phyloP scores from a whole-genome alignment of 2,888 invertebrate genomes.

The Tipula lateralis region DNA sequence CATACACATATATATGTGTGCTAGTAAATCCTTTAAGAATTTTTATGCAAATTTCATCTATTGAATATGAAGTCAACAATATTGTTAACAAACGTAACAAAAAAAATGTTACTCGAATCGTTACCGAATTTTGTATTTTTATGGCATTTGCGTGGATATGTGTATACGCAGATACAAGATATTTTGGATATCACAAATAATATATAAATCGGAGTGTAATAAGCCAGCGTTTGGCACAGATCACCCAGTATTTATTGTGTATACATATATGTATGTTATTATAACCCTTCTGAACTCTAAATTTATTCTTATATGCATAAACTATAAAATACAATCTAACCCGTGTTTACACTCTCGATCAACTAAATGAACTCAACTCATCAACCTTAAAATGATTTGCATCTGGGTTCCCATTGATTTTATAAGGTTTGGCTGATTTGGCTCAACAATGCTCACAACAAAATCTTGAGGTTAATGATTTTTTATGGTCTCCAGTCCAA shows the following conservation, averaged over 20 bases:
- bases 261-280: no score
- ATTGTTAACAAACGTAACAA: not conserved
- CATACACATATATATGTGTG: no score
- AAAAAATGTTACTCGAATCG: not conserved
- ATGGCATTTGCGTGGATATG: not conserved
- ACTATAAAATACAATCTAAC: not conserved
- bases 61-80: not conserved
- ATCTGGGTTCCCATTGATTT: no score
- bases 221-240: not conserved
- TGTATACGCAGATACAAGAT: not conserved
- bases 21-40: not conserved
- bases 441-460: no score
- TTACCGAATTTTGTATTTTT: not conserved
- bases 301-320: not conserved
- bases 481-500: no score
- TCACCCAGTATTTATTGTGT: not conserved
- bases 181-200: not conserved
- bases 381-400: no score
- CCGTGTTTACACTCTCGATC: no score
- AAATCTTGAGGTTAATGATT: no score
- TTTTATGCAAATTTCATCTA: not conserved
- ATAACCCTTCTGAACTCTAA: not conserved
- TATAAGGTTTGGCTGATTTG: no score
- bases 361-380: no score
- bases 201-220: not conserved